Base-by-base conservation (phyloP, 2,113 vertebrate species). In the Centropus unirufus region DNA sequence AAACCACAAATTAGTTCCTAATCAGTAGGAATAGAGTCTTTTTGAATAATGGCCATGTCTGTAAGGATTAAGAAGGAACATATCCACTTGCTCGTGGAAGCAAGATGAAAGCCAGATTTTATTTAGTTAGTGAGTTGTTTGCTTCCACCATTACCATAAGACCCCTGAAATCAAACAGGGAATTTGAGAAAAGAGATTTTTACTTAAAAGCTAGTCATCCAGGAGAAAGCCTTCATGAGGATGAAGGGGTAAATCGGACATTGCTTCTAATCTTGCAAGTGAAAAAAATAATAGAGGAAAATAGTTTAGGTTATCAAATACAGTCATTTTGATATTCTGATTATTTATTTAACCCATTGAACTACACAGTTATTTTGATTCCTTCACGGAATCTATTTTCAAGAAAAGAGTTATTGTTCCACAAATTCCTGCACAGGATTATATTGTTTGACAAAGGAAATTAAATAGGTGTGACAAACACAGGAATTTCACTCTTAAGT, bases 1-100 rank as follows among this genome's bases (percentile, higher is more conserved):
- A 81, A 92, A 90, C 39, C 39, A 36, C 47, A 81, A 88, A 93
- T 95, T 86, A 96, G 42, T 63, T 85, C 34, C 81, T 67, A 77
- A 89, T 67, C 34, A 77, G 79, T 57, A 90, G 36, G 54, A 80
- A 75, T 2, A 77, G 29, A 21, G 9, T 63, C 30, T 74, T 6
- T 2, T 21, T 20, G 8, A 18, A 11, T 20, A 74, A 80, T 5
- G 21, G 47, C 51, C 42, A 77, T 55, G 40, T 22, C 30, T 83
- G 6, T 18, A 59, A 83, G 32, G 75, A 59, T 9, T 1, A 2
- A 75, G 72, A 81, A 88, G 47, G 36, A 42, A 47, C 1, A 0
- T 30, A 51, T 24, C 44, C n/a, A 6, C 47, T 51, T 51, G 47
- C 44, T 52, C 39, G 36, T 42, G 44, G 63, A 85, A 74, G 12